Conservation (phyloP, 2,113 vertebrate genomes). For the Dasypus novemcinctus region DNA sequence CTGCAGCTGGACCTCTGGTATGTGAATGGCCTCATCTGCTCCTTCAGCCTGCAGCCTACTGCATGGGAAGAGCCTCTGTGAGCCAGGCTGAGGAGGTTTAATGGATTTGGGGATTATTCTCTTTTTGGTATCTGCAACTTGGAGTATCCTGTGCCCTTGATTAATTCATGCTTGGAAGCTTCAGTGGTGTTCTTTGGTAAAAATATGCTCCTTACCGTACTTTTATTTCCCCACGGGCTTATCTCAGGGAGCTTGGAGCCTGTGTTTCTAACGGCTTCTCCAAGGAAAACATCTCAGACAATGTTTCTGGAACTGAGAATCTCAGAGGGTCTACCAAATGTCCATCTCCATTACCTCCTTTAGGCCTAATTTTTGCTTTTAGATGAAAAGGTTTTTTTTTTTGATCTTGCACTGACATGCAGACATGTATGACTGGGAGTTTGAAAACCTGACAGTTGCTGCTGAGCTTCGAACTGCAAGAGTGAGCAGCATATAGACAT, state of each 20-base stretch:
- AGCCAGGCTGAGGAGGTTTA: not conserved
- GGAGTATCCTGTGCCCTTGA: slow-evolving; percentile 60
- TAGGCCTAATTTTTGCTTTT: slow-evolving; percentile 67
- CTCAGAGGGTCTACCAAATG: slow-evolving; percentile 68
- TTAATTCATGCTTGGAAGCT: slow-evolving; percentile 57
- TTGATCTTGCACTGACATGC: not conserved
- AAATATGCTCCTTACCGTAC: slow-evolving; percentile 52
- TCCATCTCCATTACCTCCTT: slow-evolving; percentile 71
- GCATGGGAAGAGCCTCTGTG: not conserved
- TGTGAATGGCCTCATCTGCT: not conserved
- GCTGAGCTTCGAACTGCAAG: not conserved
- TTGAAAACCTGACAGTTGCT: slow-evolving; percentile 46
- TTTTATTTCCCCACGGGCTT: slow-evolving; percentile 21
- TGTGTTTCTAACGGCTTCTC: slow-evolving; percentile 67
- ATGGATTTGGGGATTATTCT: slow-evolving; percentile 21
- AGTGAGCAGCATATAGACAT: not conserved
- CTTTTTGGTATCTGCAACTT: slow-evolving; percentile 20
- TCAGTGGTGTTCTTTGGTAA: slow-evolving; percentile 51
- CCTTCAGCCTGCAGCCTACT: not conserved
- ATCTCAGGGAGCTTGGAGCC: slow-evolving; percentile 40
- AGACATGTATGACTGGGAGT: not conserved
- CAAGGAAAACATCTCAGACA: slow-evolving; percentile 74
- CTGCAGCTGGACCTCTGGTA: not conserved
- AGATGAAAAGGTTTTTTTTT: slow-evolving; percentile 46
- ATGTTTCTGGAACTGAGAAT: slow-evolving; percentile 71